Evolutionary conservation across 1,140 invertebrate genomes (phyloP).

Genomic region (Paramacrobiotus metropolitanus): DNA sequence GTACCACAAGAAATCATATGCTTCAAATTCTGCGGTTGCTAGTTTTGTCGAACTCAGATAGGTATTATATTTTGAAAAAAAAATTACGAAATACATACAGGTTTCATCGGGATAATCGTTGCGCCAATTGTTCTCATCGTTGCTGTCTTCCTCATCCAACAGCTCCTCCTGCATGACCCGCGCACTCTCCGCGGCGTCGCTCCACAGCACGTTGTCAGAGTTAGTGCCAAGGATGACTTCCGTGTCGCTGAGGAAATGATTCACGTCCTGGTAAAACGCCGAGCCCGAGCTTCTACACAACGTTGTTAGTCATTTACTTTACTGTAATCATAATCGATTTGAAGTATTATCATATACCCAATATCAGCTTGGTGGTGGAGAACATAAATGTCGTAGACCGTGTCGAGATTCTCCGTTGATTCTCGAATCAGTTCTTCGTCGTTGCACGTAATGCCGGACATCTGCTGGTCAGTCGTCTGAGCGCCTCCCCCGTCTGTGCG

Average conservation of each 20-base stretch:
- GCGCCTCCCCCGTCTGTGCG: no score
- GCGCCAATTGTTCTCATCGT: background rate
- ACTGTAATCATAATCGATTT: no score
- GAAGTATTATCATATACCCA: no score
- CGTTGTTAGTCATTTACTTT: background rate
- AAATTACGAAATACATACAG: no score
- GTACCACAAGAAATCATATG: no score
- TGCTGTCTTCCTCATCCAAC: background rate
- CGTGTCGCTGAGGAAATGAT: background rate
- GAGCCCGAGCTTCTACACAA: background rate
- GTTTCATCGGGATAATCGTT: slow-evolving; percentile 1
- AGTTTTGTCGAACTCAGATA: no score
- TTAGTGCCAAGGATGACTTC: background rate
- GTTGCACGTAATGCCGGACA: no score
- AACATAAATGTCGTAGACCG: background rate
- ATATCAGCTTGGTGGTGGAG: background rate
- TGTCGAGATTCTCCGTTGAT: background rate
- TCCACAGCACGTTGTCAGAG: background rate
- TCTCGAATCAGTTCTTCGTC: no score
- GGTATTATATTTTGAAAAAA: no score
- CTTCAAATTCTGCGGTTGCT: no score
- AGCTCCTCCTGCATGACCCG: background rate
- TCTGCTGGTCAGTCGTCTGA: no score
- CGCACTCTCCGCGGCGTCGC: background rate
- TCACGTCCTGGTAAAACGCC: background rate